Percentiles rank a stretch among this genome's conserved stretches.
Conservation (phyloP, 2,888 invertebrate species). For the Odontothrips loti region DNA sequence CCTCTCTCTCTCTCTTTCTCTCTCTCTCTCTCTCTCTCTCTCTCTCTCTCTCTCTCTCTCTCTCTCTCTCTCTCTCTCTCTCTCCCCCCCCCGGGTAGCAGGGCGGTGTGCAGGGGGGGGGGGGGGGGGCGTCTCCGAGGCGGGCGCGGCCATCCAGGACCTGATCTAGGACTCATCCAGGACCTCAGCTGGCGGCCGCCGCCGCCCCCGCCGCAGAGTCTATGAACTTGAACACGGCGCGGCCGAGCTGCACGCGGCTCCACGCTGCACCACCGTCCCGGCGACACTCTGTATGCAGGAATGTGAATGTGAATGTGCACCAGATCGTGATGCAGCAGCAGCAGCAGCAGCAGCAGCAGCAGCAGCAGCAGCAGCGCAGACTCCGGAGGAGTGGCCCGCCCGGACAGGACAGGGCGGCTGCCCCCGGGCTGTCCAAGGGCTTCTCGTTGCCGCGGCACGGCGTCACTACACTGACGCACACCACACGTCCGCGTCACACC, state of each 20-base stretch:
- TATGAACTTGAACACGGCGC: too few species aligned
- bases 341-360: background rate
- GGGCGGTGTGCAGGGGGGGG: background rate
- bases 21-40: background rate
- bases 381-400: too few species aligned
- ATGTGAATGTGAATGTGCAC: slow-evolving; percentile 5
- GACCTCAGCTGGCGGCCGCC: too few species aligned
- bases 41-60: background rate
- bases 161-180: background rate
- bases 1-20: background rate
- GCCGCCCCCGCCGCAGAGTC: too few species aligned
- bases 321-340: background rate
- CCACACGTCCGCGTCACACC: too few species aligned
- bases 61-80: background rate
- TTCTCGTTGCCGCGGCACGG: too few species aligned
- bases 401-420: too few species aligned
- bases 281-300: background rate
- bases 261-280: too few species aligned
- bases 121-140: background rate
- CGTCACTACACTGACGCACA: too few species aligned
- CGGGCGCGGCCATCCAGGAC: background rate
- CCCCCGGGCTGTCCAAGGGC: too few species aligned
- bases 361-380: background rate
- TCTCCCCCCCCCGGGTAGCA: background rate
- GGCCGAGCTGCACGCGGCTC: too few species aligned